phyloP scores from a whole-genome alignment of 2,113 vertebrate genomes.

The Trogon surrucura region DNA sequence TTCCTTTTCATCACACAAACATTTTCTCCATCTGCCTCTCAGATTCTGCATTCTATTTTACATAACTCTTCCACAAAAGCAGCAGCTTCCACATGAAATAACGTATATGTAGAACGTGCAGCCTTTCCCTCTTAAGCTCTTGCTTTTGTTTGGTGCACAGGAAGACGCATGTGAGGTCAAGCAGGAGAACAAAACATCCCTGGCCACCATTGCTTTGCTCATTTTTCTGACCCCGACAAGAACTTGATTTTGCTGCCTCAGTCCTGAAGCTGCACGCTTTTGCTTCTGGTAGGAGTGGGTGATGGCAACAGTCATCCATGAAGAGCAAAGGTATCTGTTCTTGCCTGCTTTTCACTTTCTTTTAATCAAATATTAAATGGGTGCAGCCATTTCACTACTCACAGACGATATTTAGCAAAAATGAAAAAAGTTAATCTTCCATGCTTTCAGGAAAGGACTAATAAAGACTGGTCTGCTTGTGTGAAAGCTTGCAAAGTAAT shows the following conservation, averaged over 20 bases:
- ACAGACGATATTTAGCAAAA: background rate
- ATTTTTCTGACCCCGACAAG: background rate
- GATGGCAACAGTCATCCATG: background rate
- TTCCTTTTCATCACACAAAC: background rate
- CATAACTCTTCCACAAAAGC: background rate
- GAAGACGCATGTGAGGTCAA: background rate
- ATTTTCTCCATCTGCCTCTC: background rate
- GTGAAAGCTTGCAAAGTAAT: background rate
- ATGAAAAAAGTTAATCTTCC: background rate
- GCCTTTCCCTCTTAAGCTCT: background rate
- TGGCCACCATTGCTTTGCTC: background rate
- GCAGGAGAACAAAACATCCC: background rate
- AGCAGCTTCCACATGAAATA: background rate
- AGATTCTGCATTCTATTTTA: background rate
- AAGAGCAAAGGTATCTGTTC: background rate
- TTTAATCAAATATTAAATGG: constrained; percentile 12
- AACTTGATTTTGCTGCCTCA: background rate
- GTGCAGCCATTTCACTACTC: background rate
- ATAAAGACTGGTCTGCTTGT: background rate
- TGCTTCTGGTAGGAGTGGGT: background rate
- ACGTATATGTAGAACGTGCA: background rate
- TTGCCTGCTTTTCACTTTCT: background rate
- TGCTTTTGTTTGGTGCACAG: background rate
- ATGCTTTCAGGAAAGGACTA: background rate
- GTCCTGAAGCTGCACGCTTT: background rate